phyloP scores from a whole-genome alignment of 2,888 invertebrate genomes.

The Euzophera pinguis region DNA sequence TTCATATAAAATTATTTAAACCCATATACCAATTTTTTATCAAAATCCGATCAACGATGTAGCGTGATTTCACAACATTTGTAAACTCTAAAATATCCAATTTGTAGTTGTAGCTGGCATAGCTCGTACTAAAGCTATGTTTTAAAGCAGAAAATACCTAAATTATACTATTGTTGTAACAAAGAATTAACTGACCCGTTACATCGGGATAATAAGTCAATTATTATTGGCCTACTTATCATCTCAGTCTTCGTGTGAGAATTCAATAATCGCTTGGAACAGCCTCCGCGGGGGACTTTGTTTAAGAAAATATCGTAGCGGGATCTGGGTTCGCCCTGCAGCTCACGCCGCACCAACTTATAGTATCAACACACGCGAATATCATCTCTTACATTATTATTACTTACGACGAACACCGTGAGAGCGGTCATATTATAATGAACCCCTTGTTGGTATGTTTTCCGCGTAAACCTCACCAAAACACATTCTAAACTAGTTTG shows the following conservation, averaged over 20 bases:
- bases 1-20: no score
- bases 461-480: constrained; percentile 63
- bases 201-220: constrained; percentile 19
- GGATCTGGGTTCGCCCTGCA: constrained; percentile 41
- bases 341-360: constrained; percentile 52
- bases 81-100: no score
- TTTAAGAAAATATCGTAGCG: constrained; percentile 16
- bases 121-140: no score
- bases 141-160: no score
- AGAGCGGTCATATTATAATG: constrained; percentile 49
- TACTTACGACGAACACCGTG: constrained; percentile 53
- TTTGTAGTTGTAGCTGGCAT: no score
- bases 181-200: no score
- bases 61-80: no score
- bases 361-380: constrained; percentile 67
- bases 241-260: constrained; percentile 58
- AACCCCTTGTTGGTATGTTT: constrained; percentile 45
- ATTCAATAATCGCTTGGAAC: constrained; percentile 56
- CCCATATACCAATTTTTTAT: no score
- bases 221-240: constrained; percentile 44
- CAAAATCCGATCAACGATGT: no score
- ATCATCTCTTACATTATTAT: constrained; percentile 42
- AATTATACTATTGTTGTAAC: no score
- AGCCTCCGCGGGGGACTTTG: constrained; percentile 46
- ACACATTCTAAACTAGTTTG: constrained; percentile 70